Conservation (phyloP, 2,888 invertebrate genomes). For the Escarpia spicata region DNA sequence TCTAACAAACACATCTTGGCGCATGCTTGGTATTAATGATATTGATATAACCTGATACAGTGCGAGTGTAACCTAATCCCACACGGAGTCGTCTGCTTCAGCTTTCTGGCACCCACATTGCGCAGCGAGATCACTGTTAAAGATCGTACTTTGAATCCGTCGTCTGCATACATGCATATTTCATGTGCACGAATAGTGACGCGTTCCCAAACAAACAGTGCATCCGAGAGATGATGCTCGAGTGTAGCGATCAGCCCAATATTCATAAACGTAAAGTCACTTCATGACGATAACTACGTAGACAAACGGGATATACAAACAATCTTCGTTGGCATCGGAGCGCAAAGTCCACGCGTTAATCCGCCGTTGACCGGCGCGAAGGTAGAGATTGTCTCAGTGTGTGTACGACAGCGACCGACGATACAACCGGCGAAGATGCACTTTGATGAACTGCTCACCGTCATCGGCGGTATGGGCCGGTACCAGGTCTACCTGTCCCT, state of each 20-base stretch:
- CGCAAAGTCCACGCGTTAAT: too few relatives aligned
- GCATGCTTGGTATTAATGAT: too few relatives aligned
- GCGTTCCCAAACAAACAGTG: not conserved
- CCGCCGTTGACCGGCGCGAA: too few relatives aligned
- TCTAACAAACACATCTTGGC: too few relatives aligned
- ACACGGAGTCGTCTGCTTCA: not conserved
- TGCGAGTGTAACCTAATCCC: not conserved
- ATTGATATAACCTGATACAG: not conserved
- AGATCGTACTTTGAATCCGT: not conserved
- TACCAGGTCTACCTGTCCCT: not conserved
- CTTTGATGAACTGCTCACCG: conserved; percentile 1
- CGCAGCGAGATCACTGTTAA: not conserved
- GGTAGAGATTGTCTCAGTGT: too few relatives aligned
- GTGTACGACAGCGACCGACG: too few relatives aligned
- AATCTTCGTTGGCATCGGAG: too few relatives aligned
- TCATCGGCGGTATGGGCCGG: too few relatives aligned
- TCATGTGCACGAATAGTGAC: not conserved
- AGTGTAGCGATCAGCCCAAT: not conserved
- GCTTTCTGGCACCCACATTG: not conserved
- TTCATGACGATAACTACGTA: not conserved
- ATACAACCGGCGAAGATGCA: not conserved
- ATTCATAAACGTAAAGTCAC: not conserved
- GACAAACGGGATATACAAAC: too few relatives aligned
- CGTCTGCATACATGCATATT: not conserved
- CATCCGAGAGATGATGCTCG: not conserved